Evolutionary conservation across 2,888 invertebrate genomes (phyloP), one percentile per base, ranked within the genome.

Genomic region (Drosophila falleni): DNA sequence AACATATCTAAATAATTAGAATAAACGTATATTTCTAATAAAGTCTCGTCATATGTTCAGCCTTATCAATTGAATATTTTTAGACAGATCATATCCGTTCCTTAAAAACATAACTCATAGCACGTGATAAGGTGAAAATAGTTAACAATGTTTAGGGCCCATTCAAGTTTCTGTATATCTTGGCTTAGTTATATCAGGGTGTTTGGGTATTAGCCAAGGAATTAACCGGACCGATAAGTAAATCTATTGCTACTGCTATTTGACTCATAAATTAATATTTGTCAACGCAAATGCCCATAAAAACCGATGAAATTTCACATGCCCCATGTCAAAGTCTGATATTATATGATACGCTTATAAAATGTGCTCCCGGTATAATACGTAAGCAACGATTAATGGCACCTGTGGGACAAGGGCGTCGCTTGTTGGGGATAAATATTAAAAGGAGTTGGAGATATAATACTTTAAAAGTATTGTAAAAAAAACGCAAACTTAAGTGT

Each of bases 311-410:
- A 70, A 58, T 65, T 84, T 56, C 71, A 68, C 73, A 77, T 75
- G 78, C 71, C 46, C 56, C 78, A 78, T 78, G 87, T 59, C 84
- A 83, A 87, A 83, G 84, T 87, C 87, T 88, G 87, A 85, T 88
- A 88, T 88, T 86, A 85, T 88, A 83, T 72, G 80, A 83, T 74
- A 74, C 63, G 77, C 71, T 67, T 62, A 83, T 85, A 88, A 85
- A 88, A 51, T 53, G 69, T 70, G 71, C 70, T 72, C 74, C 87
- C 56, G 84, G 54, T 70, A 50, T 49, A 66, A 63, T 58, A 65
- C 82, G 74, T 76, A 71, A 80, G 72, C 67, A 76, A 8, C 63
- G 33, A 56, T 61, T 60, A 71, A 42, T 54, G 26, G 50, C 50
- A 54, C 41, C 42, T 41, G 59, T 16, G 35, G 19, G n/a, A 19